Conservation (phyloP, 2,888 invertebrate genomes). For the Clistopyga incitator region DNA sequence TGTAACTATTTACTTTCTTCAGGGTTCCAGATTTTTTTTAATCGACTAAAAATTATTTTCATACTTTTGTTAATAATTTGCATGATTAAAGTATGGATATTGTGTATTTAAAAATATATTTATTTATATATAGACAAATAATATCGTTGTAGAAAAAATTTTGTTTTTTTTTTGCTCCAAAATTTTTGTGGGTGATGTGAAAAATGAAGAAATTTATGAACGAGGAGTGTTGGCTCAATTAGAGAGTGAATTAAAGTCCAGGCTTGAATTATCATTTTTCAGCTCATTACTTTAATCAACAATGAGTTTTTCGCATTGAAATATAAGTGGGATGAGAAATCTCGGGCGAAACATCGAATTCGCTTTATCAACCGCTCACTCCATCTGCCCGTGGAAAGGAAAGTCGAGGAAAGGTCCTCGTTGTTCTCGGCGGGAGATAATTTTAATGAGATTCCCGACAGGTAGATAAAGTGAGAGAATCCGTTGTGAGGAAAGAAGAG, state of each 20-base stretch:
- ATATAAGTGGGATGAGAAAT: conserved; percentile 34
- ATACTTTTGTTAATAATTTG: no score
- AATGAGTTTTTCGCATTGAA: conserved; percentile 18
- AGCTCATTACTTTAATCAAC: conserved; percentile 23
- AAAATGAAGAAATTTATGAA: background rate
- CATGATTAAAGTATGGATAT: no score
- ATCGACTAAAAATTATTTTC: no score
- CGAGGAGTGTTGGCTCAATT: conserved; percentile 16
- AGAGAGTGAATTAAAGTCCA: background rate
- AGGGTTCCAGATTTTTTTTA: no score
- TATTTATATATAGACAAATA: no score
- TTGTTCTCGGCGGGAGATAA: conserved; percentile 72
- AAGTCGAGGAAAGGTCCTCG: conserved; percentile 68
- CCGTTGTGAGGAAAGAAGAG: conserved; percentile 33
- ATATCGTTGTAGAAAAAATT: no score
- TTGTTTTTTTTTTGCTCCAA: no score
- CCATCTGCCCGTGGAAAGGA: conserved; percentile 23
- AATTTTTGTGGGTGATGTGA: no score
- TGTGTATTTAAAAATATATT: no score
- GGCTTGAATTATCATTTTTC: conserved; percentile 5
- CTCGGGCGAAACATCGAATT: conserved; percentile 52
- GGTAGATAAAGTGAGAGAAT: conserved; percentile 47
- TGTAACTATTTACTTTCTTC: no score
- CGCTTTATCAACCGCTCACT: conserved; percentile 32
- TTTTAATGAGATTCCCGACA: conserved; percentile 79